Base-by-base conservation (phyloP, 2,113 vertebrate species). In the Tringa solitaria region DNA sequence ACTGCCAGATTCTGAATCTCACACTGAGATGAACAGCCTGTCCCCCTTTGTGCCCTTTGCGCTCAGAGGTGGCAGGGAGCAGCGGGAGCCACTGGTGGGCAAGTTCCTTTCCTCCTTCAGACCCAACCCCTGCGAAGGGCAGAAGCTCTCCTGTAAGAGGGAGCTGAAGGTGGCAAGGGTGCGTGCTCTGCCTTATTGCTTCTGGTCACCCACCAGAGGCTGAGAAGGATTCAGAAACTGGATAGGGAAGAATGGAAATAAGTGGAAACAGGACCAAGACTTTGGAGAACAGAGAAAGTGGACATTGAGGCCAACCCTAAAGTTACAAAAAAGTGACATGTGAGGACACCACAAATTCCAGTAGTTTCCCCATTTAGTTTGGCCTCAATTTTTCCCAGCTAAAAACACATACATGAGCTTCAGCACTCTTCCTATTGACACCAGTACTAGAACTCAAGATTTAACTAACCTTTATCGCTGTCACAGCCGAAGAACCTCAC, bases 41-140 rank as follows among this genome's bases (percentile, higher is more conserved):
- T 16, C 7, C 9, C 1, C 0, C 51, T 45, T 24, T n/a, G n/a
- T 1, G 0, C 1, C 0, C 56, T 46, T 24, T 41, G 39, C 1
- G 0, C 7, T 69, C 59, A 50, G 51, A 56, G n/a, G 33, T 21
- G 53, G 8, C 1, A 3, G 2, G 8, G 75, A 69, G 59, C 30
- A 68, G 22, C 6, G 56, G 24, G 30, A 81, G 48, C 57, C 74
- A 33, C 77, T 32, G 26, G 41, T 46, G 32, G 57, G 35, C 27
- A 59, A 79, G 46, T 24, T n/a, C 22, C 50, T 51, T 57, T 63
- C 24, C 60, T 70, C 27, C 37, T 61, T n/a, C 4, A 1, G 24
- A 67, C 21, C 32, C 57, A 81, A 5, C 0, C 33, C 50, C 45
- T 56, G 65, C 0, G 7, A 26, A 5, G 19, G n/a, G 35, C 54